Percentiles rank a stretch among this genome's conserved stretches.
Evolutionary conservation across 1,140 invertebrate species (phyloP).

Genomic region (Tyrophagus putrescentiae): DNA sequence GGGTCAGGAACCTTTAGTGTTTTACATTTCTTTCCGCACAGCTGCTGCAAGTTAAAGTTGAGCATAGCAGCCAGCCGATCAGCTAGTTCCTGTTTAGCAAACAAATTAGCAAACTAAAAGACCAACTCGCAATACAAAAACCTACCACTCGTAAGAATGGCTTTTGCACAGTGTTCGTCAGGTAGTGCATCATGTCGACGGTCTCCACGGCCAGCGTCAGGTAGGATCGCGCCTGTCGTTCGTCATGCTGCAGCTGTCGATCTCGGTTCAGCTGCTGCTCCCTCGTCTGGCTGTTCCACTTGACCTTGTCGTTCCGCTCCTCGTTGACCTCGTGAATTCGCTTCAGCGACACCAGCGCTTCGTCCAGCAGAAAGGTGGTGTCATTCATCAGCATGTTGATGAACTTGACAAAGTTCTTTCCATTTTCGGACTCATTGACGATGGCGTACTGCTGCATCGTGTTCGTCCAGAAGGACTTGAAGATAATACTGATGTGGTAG

Average conservation of each 20-base stretch:
- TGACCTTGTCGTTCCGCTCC: slow-evolving; percentile 35
- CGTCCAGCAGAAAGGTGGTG: slow-evolving; percentile 81
- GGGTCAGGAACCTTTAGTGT: slow-evolving; percentile 53
- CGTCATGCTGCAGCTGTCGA: slow-evolving; percentile 68
- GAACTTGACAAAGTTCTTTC: slow-evolving; percentile 80
- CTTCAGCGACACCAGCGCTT: slow-evolving; percentile 52
- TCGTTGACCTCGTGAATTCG: slow-evolving; percentile 37
- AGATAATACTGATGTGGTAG: slow-evolving; percentile 80
- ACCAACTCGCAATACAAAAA: slow-evolving; percentile 1
- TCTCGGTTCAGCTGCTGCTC: slow-evolving; percentile 49
- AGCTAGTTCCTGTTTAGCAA: slow-evolving; percentile 49
- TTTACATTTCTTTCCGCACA: slow-evolving; percentile 49
- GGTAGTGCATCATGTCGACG: slow-evolving; percentile 93
- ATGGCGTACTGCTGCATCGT: slow-evolving; percentile 56
- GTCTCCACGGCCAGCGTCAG: slow-evolving; percentile 85
- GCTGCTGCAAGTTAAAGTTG: slow-evolving; percentile 77
- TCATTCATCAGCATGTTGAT: slow-evolving; percentile 91
- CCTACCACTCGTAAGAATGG: slow-evolving; percentile 70
- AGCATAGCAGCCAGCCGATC: slow-evolving; percentile 86
- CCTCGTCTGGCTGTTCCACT: slow-evolving; percentile 57
- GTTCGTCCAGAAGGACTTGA: slow-evolving; percentile 73
- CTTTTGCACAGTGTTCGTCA: slow-evolving; percentile 82
- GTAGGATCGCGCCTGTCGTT: slow-evolving; percentile 85
- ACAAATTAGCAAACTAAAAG: slow-evolving; percentile 4
- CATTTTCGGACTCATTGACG: slow-evolving; percentile 65